phyloP scores from a whole-genome alignment of 2,113 vertebrate species.

The Sander vitreus region DNA sequence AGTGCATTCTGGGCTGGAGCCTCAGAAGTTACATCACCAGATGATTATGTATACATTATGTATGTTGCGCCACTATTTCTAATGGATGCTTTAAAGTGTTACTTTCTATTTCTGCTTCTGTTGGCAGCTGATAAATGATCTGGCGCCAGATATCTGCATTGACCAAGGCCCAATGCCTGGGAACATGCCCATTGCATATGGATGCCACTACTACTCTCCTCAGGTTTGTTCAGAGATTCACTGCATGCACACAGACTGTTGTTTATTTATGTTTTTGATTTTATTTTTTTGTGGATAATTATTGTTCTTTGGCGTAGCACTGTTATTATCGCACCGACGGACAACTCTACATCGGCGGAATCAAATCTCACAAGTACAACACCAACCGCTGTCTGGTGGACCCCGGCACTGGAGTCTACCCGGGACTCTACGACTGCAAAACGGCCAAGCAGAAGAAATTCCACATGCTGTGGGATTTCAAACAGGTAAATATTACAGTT shows the following conservation, averaged over 20 bases:
- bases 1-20: background rate
- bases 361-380: constrained; percentile 66
- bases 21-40: background rate
- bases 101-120: background rate
- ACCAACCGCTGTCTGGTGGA: constrained; percentile 77
- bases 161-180: constrained; percentile 77
- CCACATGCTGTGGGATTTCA: constrained; percentile 81
- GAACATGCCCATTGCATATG: constrained; percentile 70
- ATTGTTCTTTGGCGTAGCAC: constrained; percentile 43
- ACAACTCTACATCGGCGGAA: constrained; percentile 66
- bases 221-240: constrained; percentile 66
- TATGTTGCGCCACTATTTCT: background rate
- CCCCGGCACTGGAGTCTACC: constrained; percentile 35
- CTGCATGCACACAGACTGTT: background rate
- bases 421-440: constrained; percentile 69
- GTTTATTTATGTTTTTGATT: background rate
- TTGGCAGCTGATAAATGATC: constrained; percentile 66
- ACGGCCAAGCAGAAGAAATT: constrained; percentile 53
- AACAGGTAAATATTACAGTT: constrained; percentile 71
- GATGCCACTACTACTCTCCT: constrained; percentile 55
- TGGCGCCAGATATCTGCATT: constrained; percentile 61
- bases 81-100: background rate
- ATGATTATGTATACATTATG: background rate
- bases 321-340: constrained; percentile 63
- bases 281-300: background rate